Percentiles rank a stretch among this genome's conserved stretches.
phyloP scores from a whole-genome alignment of 1,140 invertebrate genomes.

The Lepidurus couesii region DNA sequence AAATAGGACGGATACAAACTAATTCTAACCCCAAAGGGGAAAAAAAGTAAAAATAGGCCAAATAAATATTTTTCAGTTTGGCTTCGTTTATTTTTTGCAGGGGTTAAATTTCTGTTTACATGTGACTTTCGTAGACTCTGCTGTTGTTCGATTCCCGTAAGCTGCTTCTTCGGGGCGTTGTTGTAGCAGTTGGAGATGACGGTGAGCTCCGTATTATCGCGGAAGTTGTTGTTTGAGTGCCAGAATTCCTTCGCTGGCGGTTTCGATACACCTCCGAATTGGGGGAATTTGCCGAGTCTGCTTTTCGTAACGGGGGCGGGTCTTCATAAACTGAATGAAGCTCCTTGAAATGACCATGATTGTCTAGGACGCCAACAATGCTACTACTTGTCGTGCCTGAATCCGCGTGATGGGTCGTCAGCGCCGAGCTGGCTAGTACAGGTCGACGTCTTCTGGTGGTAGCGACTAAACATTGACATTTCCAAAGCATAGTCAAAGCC shows the following conservation, averaged over 20 bases:
- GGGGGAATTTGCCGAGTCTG: not conserved
- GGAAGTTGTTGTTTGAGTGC: not conserved
- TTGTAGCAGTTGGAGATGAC: not conserved
- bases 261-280: not conserved
- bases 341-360: not conserved
- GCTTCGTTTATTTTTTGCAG: not conserved
- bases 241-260: not conserved
- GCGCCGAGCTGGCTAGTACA: not conserved
- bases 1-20: not conserved
- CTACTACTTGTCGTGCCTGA: not conserved
- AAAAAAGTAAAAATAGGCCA: not conserved
- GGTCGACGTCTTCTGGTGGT: not conserved
- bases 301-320: not conserved
- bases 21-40: not conserved
- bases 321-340: slow-evolving; percentile 16
- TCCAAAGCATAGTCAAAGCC: slow-evolving; percentile 7
- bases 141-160: slow-evolving; percentile 8
- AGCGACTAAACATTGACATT: not conserved
- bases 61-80: no score
- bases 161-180: not conserved
- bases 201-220: not conserved
- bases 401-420: not conserved
- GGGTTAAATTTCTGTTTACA: not conserved
- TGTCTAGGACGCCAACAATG: slow-evolving; percentile 3
- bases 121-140: slow-evolving; percentile 18